Percentiles rank a stretch among this genome's conserved stretches.
phyloP scores from a whole-genome alignment of 1,140 invertebrate species.

The Penaeus japonicus region DNA sequence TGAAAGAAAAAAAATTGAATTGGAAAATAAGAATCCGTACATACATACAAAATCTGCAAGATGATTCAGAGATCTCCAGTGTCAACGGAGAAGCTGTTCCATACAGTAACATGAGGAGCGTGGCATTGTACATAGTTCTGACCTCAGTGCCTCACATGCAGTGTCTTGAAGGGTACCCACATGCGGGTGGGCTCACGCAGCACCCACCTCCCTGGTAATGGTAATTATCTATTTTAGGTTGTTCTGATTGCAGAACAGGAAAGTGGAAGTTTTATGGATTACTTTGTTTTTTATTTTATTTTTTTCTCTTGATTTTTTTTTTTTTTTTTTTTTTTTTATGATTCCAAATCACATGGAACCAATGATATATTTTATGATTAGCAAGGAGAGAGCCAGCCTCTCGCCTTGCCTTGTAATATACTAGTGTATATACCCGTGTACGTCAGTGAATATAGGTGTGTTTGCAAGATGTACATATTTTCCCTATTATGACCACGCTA shows the following conservation, averaged over 20 bases:
- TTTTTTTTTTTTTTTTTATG: neutral
- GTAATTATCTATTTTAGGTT: neutral
- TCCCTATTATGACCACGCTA: slow-evolving; percentile 25
- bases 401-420: slow-evolving; percentile 37
- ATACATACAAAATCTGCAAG: neutral
- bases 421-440: slow-evolving; percentile 48
- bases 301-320: neutral
- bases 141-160: slow-evolving; percentile 40
- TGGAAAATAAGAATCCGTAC: too few relatives aligned
- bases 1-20: neutral
- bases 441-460: slow-evolving; percentile 23
- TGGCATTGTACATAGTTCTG: slow-evolving; percentile 32
- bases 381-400: neutral
- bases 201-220: slow-evolving; percentile 22
- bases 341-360: slow-evolving; percentile 19
- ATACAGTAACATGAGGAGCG: neutral
- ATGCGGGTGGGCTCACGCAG: neutral
- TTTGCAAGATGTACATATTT: slow-evolving; percentile 45
- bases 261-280: neutral
- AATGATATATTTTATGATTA: slow-evolving; percentile 4
- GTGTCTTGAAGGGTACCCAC: slow-evolving; percentile 25
- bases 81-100: slow-evolving; percentile 17
- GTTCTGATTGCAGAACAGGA: neutral
- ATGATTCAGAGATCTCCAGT: neutral
- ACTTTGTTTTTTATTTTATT: neutral